Evolutionary conservation across 2,888 invertebrate genomes (phyloP).

Genomic region (Pherbina coryleti): DNA sequence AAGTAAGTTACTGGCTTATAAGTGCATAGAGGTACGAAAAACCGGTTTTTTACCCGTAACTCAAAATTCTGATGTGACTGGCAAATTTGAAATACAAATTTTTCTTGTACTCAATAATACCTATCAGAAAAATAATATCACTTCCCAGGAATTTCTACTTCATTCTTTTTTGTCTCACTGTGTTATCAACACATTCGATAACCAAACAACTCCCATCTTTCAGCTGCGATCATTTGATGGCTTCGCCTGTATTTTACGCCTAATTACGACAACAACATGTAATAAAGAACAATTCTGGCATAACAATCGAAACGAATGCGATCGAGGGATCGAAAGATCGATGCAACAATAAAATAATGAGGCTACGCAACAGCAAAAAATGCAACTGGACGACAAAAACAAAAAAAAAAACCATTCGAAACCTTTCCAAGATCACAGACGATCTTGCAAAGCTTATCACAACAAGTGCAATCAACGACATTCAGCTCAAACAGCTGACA

Average conservation of each 20-base stretch:
- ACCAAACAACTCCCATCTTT: neutral
- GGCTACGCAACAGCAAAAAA: neutral
- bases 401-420: neutral
- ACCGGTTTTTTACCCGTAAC: too few relatives aligned
- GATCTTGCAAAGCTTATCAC: neutral
- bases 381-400: neutral
- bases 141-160: too few relatives aligned
- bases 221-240: neutral
- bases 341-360: slow-evolving; percentile 8
- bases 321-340: neutral
- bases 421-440: neutral
- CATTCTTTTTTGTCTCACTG: too few relatives aligned
- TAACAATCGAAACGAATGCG: slow-evolving; percentile 8
- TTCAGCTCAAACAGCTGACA: slow-evolving; percentile 8
- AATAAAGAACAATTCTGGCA: slow-evolving; percentile 1
- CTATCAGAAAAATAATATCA: too few relatives aligned
- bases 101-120: too few relatives aligned
- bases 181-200: neutral
- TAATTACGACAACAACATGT: slow-evolving; percentile 23
- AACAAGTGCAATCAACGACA: neutral
- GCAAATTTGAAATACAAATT: too few relatives aligned
- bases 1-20: too few relatives aligned
- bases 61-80: too few relatives aligned
- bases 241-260: slow-evolving; percentile 18
- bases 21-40: too few relatives aligned